Base-by-base conservation (phyloP, 2,888 invertebrate species). In the Habrosyne pyritoides region DNA sequence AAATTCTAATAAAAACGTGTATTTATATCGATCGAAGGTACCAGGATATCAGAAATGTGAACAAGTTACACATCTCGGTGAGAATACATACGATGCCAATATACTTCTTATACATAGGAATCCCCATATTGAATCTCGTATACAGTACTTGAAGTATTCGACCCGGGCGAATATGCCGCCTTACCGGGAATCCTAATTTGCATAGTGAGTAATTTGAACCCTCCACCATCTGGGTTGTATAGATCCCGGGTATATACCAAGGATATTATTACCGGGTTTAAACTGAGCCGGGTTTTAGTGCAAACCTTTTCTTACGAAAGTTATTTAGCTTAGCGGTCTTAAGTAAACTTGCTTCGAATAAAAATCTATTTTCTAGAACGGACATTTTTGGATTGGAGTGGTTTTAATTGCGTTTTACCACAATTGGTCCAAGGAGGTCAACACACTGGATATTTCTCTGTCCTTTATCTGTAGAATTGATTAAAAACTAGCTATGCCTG, bases 181-280 rank as follows among this genome's bases (percentile, higher is more conserved):
- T 54, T 60, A 54, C 14, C 47, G 51, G 61, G 67, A 64, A 62
- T 67, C 61, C 64, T 69, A 59, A 77, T 77, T 76, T 77, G 66
- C 77, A 77, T 77, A 65, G 56, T 61, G 63, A 74, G 74, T 74
- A 73, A 77, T 77, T 75, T 67, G 63, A 66, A 60, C 65, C 68
- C 59, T 68, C 57, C 42, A 42, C 14, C 42, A 42, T 42, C 42
- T 42, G 42, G 42, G 42, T 2, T 14, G 14, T 52, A n/a, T 8
- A 14, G 42, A 42, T 18, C 42, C 18, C 18, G 33, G 33, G n/a
- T n/a, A 42, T 42, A 42, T 42, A 18, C 42, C 42, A 6, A 6
- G 42, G 42, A 18, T 18, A 42, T 18, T 42, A 42, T 42, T 18
- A n/a, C 42, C 42, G 42, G 42, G 18, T 18, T n/a, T 42, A 18